Base-by-base conservation (phyloP, 2,113 vertebrate species). In the Helogale parvula region DNA sequence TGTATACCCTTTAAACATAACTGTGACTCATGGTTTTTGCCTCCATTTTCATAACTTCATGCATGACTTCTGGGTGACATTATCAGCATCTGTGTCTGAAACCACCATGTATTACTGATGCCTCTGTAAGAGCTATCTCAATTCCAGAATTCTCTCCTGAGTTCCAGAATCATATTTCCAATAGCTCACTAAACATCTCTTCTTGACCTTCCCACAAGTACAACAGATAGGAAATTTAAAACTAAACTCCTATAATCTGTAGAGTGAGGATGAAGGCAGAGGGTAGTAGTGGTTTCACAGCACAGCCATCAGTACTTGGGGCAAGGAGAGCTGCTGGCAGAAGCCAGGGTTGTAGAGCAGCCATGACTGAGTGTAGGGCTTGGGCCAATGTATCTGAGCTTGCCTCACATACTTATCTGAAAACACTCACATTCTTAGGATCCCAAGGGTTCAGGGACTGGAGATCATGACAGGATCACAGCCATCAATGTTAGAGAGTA, bases 201-300 rank as follows among this genome's bases (percentile, higher is more conserved):
- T 86, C 35, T 74, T 76, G 38, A 21, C 16, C 41, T 76, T 69
- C 8, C 29, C 2, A 35, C 16, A 79, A 77, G 47, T 52, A 54
- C 57, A 38, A 52, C 41, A 79, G 85, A 90, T n/a, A 19, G 41
- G 2, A 89, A 57, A 54, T 76, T 94, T 92, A 93, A 96, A 92
- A 57, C 11, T 81, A 17, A 52, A 81, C 21, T 94, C 27, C 38
- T 3, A 9, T 93, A 74, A 93, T 5, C 50, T 74, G 5, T 8
- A 60, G 16, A 68, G 10, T 63, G 8, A 38, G 47, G 60, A 80
- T 33, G n/a, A 19, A 84, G 25, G 19, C 17, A 72, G 19, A 94
- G 17, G 29, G 15, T 60, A 23, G 47, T 9, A 82, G 65, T 83
- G 65, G 45, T 65, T 95, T 88, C 15, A 41, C 33, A 84, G 35